phyloP scores from a whole-genome alignment of 2,888 invertebrate species.

The Cheilosia vulpina region DNA sequence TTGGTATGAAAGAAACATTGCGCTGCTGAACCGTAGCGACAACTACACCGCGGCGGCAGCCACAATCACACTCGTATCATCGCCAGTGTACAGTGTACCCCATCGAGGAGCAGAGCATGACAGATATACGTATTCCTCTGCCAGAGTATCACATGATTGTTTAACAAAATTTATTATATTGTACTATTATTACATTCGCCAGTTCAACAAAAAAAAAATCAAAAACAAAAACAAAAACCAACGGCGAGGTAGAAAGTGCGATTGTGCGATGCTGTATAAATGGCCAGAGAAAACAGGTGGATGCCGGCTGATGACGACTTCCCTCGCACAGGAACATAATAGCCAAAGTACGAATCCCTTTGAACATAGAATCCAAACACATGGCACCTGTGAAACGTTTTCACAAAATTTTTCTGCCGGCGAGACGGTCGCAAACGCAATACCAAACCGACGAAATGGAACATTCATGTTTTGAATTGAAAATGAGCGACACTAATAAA shows the following conservation, averaged over 20 bases:
- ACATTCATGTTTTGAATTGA: constrained; percentile 8
- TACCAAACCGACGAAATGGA: constrained; percentile 10
- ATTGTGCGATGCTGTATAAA: background rate
- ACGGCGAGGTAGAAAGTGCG: no score
- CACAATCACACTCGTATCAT: background rate
- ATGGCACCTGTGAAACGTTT: background rate
- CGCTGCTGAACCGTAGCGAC: background rate
- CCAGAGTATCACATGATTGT: background rate
- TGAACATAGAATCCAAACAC: background rate
- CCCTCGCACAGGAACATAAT: background rate
- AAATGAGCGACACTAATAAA: constrained; percentile 13
- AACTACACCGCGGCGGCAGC: background rate
- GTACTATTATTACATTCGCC: background rate
- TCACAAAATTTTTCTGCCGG: background rate
- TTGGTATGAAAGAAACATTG: background rate
- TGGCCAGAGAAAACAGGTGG: constrained; percentile 2
- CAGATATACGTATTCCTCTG: background rate
- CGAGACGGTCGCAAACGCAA: background rate
- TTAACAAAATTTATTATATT: constrained; percentile 12
- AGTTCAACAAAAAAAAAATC: background rate
- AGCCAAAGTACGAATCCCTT: background rate
- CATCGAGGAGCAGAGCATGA: background rate
- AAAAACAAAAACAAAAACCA: background rate
- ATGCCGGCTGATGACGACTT: background rate
- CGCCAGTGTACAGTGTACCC: background rate